These are phyloP conservation scores for Limanda limanda DNA, from an alignment of 2,113 vertebrate species.

Conservation along the genomic window DNA sequence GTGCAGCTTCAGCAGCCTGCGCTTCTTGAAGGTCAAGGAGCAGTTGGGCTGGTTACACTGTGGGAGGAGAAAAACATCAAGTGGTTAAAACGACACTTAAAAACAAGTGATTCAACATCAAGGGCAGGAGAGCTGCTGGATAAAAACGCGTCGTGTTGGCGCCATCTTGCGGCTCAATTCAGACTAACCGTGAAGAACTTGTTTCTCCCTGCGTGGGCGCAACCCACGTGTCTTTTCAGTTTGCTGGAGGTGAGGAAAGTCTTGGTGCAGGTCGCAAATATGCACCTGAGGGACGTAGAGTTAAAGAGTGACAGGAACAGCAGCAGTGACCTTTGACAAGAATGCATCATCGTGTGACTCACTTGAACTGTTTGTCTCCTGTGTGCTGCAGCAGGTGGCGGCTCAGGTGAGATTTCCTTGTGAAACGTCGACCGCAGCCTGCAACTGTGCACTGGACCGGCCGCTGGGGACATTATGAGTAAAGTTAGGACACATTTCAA, in stretches of 20 bases:
- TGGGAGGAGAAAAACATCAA: neutral
- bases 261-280: constrained; percentile 51
- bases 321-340: neutral
- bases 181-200: constrained; percentile 78
- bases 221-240: constrained; percentile 74
- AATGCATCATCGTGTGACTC: neutral
- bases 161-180: constrained; percentile 41
- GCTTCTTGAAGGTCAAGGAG: constrained; percentile 78
- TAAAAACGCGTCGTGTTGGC: neutral
- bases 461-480: constrained; percentile 53
- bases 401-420: constrained; percentile 70
- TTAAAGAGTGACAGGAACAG: neutral
- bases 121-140: neutral
- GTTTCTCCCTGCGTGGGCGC: constrained; percentile 62
- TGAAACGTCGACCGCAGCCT: constrained; percentile 75
- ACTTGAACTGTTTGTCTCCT: constrained; percentile 72
- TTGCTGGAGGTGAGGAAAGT: constrained; percentile 54
- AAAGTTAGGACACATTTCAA: neutral
- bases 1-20: constrained; percentile 74
- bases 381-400: constrained; percentile 74
- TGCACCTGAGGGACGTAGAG: constrained; percentile 67
- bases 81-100: neutral
- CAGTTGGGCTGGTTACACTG: constrained; percentile 79
- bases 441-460: constrained; percentile 65
- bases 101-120: neutral